phyloP scores from a whole-genome alignment of 2,797 vertebrate genomes.

The Telmatherina bonti region DNA sequence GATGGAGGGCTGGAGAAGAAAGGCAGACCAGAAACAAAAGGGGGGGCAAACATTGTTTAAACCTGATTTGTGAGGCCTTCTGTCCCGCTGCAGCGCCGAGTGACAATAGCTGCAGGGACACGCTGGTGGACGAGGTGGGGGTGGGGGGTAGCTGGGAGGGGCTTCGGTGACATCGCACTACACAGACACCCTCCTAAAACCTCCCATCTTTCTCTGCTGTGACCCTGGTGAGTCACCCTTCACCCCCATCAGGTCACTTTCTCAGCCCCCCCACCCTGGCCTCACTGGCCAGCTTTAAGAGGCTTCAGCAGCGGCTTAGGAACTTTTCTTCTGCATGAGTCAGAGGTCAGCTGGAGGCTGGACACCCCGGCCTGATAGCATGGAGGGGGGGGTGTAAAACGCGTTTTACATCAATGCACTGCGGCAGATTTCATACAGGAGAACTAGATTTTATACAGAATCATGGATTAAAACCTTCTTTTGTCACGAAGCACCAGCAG shows the following conservation, averaged over 20 bases:
- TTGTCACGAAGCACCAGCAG: too few species aligned
- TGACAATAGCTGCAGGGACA: constrained; percentile 73
- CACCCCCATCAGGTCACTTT: constrained; percentile 70
- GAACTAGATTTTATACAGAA: too few species aligned
- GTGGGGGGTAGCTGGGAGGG: constrained; percentile 48
- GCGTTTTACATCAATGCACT: too few species aligned
- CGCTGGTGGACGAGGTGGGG: constrained; percentile 64
- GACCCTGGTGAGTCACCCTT: constrained; percentile 59
- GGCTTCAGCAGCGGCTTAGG: constrained; percentile 63
- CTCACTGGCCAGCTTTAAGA: constrained; percentile 66
- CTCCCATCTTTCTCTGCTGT: constrained; percentile 45
- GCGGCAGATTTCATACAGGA: too few species aligned
- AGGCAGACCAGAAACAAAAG: constrained; percentile 69
- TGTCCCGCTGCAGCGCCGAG: constrained; percentile 59
- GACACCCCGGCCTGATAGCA: constrained; percentile 73
- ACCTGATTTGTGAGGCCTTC: constrained; percentile 69
- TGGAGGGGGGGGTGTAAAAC: too few species aligned
- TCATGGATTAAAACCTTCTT: too few species aligned
- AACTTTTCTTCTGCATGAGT: constrained; percentile 71
- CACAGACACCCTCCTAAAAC: constrained; percentile 41
- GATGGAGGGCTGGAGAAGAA: constrained; percentile 68
- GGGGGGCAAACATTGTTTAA: constrained; percentile 70
- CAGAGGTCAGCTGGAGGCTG: constrained; percentile 74
- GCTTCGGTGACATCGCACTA: constrained; percentile 55
- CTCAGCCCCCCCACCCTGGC: constrained; percentile 67